phyloP scores from a whole-genome alignment of 2,113 vertebrate species.

The Chloropsis hardwickii region DNA sequence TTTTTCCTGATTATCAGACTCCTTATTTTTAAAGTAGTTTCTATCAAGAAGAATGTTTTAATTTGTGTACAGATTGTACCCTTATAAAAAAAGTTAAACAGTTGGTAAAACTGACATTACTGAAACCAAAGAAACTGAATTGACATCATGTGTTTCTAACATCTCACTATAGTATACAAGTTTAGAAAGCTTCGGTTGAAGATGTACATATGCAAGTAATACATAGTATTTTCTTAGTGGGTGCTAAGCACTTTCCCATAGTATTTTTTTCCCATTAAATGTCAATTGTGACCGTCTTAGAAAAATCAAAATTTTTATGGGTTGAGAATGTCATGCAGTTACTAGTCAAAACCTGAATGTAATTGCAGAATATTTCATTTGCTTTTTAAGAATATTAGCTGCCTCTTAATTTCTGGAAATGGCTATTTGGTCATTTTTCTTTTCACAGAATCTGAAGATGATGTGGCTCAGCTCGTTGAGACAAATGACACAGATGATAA shows the following conservation, averaged over 20 bases:
- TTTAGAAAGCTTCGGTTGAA: not conserved
- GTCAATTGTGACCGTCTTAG: rapidly evolving
- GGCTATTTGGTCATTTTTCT: not conserved
- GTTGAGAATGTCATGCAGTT: not conserved
- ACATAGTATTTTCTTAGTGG: not conserved
- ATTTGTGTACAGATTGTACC: not conserved
- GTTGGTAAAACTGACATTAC: not conserved
- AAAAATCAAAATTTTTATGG: not conserved
- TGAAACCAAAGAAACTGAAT: not conserved
- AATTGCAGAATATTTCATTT: not conserved
- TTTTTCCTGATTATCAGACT: not conserved
- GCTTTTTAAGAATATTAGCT: not conserved
- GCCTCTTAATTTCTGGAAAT: constrained; percentile 4
- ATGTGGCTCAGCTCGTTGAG: not conserved
- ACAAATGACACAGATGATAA: constrained; percentile 49
- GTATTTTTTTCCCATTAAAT: not conserved
- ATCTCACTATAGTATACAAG: not conserved
- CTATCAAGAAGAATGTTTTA: not conserved
- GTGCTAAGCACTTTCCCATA: not conserved
- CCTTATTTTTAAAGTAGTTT: not conserved
- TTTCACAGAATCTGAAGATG: constrained; percentile 66
- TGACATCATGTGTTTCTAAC: not conserved
- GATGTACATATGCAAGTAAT: not conserved
- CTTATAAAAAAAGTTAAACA: not conserved
- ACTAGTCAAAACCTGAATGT: not conserved